Percentiles rank a stretch among this genome's conserved stretches.
phyloP scores from a whole-genome alignment of 2,113 vertebrate species.

The Nothocercus nigrocapillus region DNA sequence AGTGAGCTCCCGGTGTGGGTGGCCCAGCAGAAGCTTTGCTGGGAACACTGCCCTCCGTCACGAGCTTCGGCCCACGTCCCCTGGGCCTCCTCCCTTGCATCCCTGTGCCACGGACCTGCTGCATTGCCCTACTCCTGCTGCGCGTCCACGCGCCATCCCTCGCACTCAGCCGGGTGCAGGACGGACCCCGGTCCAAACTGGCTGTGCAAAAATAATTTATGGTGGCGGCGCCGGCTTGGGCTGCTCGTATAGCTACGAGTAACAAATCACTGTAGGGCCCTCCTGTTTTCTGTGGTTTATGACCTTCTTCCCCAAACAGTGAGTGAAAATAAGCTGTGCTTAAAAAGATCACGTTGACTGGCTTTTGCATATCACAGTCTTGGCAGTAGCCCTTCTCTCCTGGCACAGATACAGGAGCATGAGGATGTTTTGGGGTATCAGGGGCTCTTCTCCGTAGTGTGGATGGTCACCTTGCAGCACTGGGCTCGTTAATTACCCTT shows the following conservation, averaged over 20 bases:
- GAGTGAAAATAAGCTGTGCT: constrained; percentile 11
- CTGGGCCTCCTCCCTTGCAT: not conserved
- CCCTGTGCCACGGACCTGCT: not conserved
- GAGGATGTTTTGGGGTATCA: not conserved
- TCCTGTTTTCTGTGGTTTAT: not conserved
- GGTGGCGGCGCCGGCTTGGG: not conserved
- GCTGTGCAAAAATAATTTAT: not conserved
- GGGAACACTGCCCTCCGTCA: not conserved
- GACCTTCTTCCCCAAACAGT: not conserved
- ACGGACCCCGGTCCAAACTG: not conserved
- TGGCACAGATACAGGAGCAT: not conserved
- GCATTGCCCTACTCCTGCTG: not conserved
- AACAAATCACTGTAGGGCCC: not conserved
- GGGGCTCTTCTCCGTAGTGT: not conserved
- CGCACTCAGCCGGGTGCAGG: not conserved
- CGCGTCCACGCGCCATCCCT: not conserved
- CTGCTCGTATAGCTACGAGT: not conserved
- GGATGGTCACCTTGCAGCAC: constrained; percentile 5
- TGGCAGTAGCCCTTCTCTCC: not conserved
- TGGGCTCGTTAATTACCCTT: not conserved
- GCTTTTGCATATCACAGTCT: not conserved
- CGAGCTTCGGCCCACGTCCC: not conserved
- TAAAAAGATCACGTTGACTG: not conserved
- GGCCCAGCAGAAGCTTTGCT: not conserved
- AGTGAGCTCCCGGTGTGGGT: rapidly evolving